phyloP scores from a whole-genome alignment of 2,797 vertebrate species.

The Centroberyx gerrardi region DNA sequence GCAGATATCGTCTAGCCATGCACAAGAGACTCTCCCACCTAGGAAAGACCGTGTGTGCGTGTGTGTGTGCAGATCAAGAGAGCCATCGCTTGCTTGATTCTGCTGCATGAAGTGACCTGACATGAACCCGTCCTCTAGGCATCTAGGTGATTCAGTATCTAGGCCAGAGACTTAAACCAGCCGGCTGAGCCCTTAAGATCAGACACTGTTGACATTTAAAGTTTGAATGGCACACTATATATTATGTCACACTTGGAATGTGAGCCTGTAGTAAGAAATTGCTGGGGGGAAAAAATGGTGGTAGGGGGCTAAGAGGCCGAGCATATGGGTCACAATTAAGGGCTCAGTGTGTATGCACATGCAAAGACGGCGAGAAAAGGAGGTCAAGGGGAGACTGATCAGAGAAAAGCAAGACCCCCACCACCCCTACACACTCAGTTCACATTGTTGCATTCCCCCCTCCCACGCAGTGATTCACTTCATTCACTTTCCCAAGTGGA shows the following conservation, averaged over 20 bases:
- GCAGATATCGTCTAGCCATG: background rate
- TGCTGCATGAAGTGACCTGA: background rate
- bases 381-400: slow-evolving; percentile 32
- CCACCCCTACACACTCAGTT: background rate
- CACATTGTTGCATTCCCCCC: slow-evolving; percentile 36
- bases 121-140: background rate
- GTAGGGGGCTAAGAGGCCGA: background rate
- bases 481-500: slow-evolving; percentile 84
- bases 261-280: slow-evolving; percentile 8
- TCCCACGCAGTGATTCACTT: slow-evolving; percentile 50
- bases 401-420: slow-evolving; percentile 14
- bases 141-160: background rate
- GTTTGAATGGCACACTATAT: background rate
- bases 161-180: background rate
- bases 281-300: background rate
- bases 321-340: background rate
- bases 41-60: background rate
- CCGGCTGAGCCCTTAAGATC: background rate
- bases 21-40: background rate
- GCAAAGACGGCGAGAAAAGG: slow-evolving; percentile 30
- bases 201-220: slow-evolving; percentile 3
- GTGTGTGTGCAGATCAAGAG: background rate
- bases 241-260: background rate
- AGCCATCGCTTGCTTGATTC: too few relatives aligned
- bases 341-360: slow-evolving; percentile 9